Evolutionary conservation across 2,113 vertebrate genomes (phyloP), one percentile per base, ranked within the genome.

Genomic region (Notarius lentiginosus): DNA sequence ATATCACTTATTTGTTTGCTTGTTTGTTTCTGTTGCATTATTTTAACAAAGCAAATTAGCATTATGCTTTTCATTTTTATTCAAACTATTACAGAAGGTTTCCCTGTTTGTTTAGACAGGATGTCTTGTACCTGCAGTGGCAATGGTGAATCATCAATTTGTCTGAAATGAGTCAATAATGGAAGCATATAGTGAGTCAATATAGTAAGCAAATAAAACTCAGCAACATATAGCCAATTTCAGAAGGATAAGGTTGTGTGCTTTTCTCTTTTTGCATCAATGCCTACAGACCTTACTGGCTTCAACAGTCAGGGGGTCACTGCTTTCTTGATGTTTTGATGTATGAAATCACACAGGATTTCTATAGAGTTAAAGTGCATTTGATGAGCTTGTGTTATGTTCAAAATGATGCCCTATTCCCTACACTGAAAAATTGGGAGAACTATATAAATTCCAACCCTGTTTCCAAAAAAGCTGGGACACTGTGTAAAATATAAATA

Each of bases 91-190:
- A 83, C 58, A n/a, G 20, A 55, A 51, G 60, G 20, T 41, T 89
- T 70, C 51, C 79, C 65, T 18, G 53, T 82, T 82, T 87, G n/a
- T 85, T 87, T 84, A 85, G 65, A 22, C 87, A 60, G 53, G 76
- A 89, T 60, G 77, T 70, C 24, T 66, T 85, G 83, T 53, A 10
- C 79, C 63, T 56, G 58, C 24, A 85, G 47, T 85, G 27, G 18
- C 66, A 84, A 22, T 6, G 1, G 7, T 72, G 34, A 84, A 12
- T 27, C 49, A 70, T 70, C 75, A 79, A 60, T 47, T 83, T 68
- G 27, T 20, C 51, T 87, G 34, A 51, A 47, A 61, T 73, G 24
- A 53, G 41, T 56, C 82, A n/a, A 86, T 82, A 60, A 66, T 79
- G 8, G n/a, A n/a, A n/a, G n/a, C n/a, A n/a, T n/a, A n/a, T n/a